Evolutionary conservation across 2,113 vertebrate genomes (phyloP).

Genomic region (Ardeotis arabs): DNA sequence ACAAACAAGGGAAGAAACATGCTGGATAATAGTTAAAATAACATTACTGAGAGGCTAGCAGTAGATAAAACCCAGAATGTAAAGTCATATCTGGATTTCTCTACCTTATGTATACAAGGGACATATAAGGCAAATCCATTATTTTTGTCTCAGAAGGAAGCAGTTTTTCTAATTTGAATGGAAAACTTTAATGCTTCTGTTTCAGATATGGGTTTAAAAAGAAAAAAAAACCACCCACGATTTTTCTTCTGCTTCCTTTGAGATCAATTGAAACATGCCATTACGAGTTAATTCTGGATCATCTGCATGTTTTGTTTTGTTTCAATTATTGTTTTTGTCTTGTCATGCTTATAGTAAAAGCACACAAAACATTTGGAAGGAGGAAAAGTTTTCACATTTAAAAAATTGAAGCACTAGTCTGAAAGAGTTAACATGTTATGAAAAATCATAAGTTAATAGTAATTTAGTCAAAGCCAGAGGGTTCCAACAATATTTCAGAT

Average conservation of each 20-base stretch:
- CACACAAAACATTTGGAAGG: not conserved
- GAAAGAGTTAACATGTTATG: not conserved
- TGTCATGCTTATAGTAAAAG: not conserved
- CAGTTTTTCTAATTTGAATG: not conserved
- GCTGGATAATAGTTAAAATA: not conserved
- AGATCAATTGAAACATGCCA: not conserved
- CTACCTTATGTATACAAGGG: not conserved
- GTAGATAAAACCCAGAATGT: not conserved
- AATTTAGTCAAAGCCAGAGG: not conserved
- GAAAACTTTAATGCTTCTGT: not conserved
- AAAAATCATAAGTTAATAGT: not conserved
- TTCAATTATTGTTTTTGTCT: not conserved
- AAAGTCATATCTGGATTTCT: not conserved
- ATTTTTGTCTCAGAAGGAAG: not conserved
- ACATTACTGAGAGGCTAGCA: not conserved
- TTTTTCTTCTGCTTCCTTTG: not conserved
- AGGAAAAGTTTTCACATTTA: not conserved
- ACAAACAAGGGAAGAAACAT: not conserved
- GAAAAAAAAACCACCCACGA: not conserved
- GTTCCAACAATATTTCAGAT: not conserved
- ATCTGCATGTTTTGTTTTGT: not conserved
- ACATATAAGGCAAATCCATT: not conserved
- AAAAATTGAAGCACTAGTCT: not conserved
- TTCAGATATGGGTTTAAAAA: not conserved
- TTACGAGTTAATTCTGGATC: not conserved